Percentiles rank a stretch among this genome's conserved stretches.
Evolutionary conservation across 2,888 invertebrate genomes (phyloP).

Genomic region (Gibbula magus): DNA sequence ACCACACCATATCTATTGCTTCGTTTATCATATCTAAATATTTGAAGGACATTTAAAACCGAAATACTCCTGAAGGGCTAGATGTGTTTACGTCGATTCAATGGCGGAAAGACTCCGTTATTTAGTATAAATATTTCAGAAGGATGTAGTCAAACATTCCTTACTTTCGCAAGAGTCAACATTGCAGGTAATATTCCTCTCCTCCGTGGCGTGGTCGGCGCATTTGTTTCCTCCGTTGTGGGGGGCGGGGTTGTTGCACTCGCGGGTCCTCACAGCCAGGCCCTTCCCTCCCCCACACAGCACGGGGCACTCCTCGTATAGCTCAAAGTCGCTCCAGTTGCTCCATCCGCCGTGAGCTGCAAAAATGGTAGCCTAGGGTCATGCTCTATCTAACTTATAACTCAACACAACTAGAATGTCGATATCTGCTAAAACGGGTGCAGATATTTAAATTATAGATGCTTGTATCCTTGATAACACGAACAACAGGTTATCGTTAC

Average conservation of each 20-base stretch:
- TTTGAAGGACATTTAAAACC: too few relatives aligned
- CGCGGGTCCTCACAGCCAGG: background rate
- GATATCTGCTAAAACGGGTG: too few relatives aligned
- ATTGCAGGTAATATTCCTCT: background rate
- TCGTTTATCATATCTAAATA: too few relatives aligned
- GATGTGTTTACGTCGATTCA: too few relatives aligned
- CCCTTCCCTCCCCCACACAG: background rate
- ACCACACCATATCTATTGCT: too few relatives aligned
- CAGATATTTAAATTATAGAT: too few relatives aligned
- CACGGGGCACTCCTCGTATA: constrained; percentile 14
- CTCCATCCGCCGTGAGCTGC: constrained; percentile 15
- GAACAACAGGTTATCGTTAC: too few relatives aligned
- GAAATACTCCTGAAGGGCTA: too few relatives aligned
- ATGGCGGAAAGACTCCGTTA: too few relatives aligned
- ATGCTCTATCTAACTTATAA: background rate
- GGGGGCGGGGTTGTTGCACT: constrained; percentile 1
- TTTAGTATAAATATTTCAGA: too few relatives aligned
- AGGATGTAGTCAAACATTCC: background rate
- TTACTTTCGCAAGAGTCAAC: background rate
- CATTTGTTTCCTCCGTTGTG: background rate
- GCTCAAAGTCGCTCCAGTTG: background rate
- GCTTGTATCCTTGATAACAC: too few relatives aligned
- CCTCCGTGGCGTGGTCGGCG: background rate
- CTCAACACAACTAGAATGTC: too few relatives aligned
- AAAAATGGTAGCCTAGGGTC: background rate